Evolutionary conservation across 2,888 invertebrate species (phyloP).

Genomic region (Formica aserva): DNA sequence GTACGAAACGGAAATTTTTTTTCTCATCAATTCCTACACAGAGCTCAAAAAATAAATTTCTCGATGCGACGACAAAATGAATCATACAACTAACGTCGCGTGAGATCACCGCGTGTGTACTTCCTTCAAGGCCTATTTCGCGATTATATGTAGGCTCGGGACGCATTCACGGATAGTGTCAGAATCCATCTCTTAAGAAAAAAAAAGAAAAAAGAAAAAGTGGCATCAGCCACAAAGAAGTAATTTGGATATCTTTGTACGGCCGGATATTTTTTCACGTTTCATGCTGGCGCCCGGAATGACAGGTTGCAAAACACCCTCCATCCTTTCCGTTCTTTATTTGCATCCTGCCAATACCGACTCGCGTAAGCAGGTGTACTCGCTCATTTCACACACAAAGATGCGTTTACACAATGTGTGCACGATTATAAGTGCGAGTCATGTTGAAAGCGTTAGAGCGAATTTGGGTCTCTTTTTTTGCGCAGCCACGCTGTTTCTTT

Average conservation of each 20-base stretch:
- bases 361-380: constrained; percentile 51
- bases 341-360: neutral
- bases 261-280: neutral
- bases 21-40: neutral
- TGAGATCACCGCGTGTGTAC: constrained; percentile 60
- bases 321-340: neutral
- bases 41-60: constrained; percentile 40
- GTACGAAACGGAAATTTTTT: neutral
- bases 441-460: constrained; percentile 28
- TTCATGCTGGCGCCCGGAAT: neutral
- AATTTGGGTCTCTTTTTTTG: constrained; percentile 18
- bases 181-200: neutral
- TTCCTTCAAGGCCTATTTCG: constrained; percentile 58
- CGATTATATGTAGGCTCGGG: neutral
- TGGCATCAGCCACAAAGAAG: neutral
- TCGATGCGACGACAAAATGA: constrained; percentile 64
- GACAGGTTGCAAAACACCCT: neutral
- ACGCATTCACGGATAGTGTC: neutral
- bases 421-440: constrained; percentile 47
- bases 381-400: constrained; percentile 41
- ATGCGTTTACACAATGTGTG: constrained; percentile 3
- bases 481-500: constrained; percentile 17
- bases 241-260: neutral
- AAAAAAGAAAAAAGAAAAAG: neutral
- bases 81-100: constrained; percentile 64